Evolutionary conservation across 1,140 invertebrate genomes (phyloP).

Genomic region (Cecropterus lyciades): DNA sequence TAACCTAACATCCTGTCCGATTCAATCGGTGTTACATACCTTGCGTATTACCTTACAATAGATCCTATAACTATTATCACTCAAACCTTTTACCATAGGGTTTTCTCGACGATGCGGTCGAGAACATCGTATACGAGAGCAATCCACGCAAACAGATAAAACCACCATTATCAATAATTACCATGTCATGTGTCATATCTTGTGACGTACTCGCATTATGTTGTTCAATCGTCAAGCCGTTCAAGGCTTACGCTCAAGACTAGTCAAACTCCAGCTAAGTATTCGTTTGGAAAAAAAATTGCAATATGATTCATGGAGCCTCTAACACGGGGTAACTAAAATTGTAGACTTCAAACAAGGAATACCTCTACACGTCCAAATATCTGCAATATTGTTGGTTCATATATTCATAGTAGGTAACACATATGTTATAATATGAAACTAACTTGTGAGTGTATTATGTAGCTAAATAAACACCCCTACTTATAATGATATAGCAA

Average conservation of each 20-base stretch:
- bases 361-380: too few species aligned
- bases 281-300: neutral
- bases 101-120: neutral
- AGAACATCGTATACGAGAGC: neutral
- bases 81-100: neutral
- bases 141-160: neutral
- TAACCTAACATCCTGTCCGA: neutral
- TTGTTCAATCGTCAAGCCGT: neutral
- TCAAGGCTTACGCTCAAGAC: neutral
- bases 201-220: too few species aligned
- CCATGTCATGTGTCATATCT: too few species aligned
- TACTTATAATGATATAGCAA: too few species aligned
- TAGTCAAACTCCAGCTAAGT: neutral
- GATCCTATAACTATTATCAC: constrained; percentile 1
- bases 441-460: too few species aligned
- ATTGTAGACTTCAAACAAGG: neutral
- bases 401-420: too few species aligned
- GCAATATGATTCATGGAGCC: neutral
- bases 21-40: neutral
- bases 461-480: too few species aligned
- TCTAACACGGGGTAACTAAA: neutral
- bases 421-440: too few species aligned
- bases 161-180: too few species aligned
- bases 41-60: neutral
- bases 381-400: too few species aligned